Base-by-base conservation (phyloP, 2,888 invertebrate species). In the Eupithecia subumbrata region DNA sequence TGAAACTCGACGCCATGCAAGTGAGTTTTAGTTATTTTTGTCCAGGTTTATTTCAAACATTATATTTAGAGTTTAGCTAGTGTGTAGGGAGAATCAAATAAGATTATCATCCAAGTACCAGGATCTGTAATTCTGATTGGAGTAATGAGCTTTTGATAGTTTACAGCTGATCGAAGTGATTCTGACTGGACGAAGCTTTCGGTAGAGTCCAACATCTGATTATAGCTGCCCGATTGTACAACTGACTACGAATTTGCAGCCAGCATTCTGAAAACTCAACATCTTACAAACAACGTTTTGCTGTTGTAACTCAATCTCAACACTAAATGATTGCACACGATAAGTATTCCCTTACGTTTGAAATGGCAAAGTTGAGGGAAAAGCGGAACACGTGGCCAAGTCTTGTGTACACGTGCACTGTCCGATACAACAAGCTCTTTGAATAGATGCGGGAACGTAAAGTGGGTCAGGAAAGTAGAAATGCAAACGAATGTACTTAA, bases 341-440 rank as follows among this genome's bases (percentile, higher is more conserved):
- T 45, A 45, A 48, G 52, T 60, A 60, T 22, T 22, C 60, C 25
- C 25, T 14, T 60, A 25, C 60, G 22, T 60, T 25, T 12, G 40
- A 40, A 70, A 74, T 74, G 56, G 56, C 48, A 71, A 63, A 73
- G 72, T 71, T 40, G 52, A 52, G 72, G 72, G 69, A 72, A 72
- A 72, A 64, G 64, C 69, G 22, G 43, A 69, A 77, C 74, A 75
- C 77, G 74, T 77, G 77, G 73, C 30, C 71, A 60, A 63, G 70
- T 63, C 63, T 66, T 75, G 74, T 70, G 68, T 73, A 72, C 77
- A 75, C 74, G 77, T 77, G 77, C 67, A 72, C 70, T 72, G 71
- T 72, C 71, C 64, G 12, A 71, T 76, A 77, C 74, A 77, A 77
- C 70, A 52, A 22, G 63, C 72, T 70, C 77, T 77, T 73, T 77